Percentiles rank a stretch among this genome's conserved stretches.
Evolutionary conservation across 2,888 invertebrate species (phyloP).

Genomic region (Antheraea yamamai): DNA sequence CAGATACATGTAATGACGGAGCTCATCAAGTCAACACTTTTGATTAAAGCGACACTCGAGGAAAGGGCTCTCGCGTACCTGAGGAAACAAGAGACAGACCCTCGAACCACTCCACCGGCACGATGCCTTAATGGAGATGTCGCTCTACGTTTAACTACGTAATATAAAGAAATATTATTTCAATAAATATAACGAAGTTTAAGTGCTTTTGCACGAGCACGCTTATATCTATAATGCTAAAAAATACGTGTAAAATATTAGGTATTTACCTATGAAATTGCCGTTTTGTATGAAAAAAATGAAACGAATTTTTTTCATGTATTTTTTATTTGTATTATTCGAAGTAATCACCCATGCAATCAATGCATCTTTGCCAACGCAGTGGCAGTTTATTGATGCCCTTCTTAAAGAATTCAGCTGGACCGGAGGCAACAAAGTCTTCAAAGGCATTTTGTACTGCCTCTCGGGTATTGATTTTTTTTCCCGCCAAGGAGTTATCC

Average conservation of each 20-base stretch:
- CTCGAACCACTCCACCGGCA: constrained; percentile 58
- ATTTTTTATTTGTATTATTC: too few relatives aligned
- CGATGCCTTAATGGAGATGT: constrained; percentile 59
- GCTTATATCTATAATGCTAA: not conserved
- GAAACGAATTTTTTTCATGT: too few relatives aligned
- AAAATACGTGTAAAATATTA: constrained; percentile 34
- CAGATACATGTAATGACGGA: constrained; percentile 34
- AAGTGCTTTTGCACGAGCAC: not conserved
- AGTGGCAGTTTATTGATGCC: too few relatives aligned
- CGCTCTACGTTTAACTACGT: constrained; percentile 47
- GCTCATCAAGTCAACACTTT: constrained; percentile 65
- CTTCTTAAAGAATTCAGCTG: too few relatives aligned
- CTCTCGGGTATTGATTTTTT: too few relatives aligned
- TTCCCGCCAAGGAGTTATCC: too few relatives aligned
- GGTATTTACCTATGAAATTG: too few relatives aligned
- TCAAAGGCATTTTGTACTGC: too few relatives aligned
- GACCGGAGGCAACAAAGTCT: too few relatives aligned
- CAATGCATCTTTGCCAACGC: too few relatives aligned
- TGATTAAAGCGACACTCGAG: constrained; percentile 71
- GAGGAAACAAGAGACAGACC: constrained; percentile 66
- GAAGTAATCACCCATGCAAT: too few relatives aligned
- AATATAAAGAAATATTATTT: constrained; percentile 25
- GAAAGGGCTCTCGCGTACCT: constrained; percentile 57
- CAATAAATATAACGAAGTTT: constrained; percentile 16
- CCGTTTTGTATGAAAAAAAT: too few relatives aligned